Evolutionary conservation across 2,888 invertebrate species (phyloP), one percentile per base, ranked within the genome.

Genomic region (Macrosoma leucophasiata): DNA sequence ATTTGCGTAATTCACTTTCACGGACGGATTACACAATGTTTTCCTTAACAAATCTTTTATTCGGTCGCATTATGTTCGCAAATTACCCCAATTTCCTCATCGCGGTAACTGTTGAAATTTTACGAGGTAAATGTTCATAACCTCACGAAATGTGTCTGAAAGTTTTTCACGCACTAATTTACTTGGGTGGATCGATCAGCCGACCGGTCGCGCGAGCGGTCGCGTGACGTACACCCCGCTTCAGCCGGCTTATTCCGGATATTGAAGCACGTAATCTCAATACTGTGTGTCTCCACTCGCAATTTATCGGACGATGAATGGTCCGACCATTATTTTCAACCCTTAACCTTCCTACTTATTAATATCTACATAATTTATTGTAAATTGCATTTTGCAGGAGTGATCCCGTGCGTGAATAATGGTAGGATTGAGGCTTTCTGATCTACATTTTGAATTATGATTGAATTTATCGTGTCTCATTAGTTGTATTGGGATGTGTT

Each of bases 311-410:
- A 77, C 77, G 76, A 79, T 81, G 72, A 76, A 78, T 76, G 77
- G 77, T 55, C 62, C 55, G 46, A 58, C 76, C 76, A 76, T 84
- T 79, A 81, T 76, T 58, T 62, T 66, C 70, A 79, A 79, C 82
- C 81, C 78, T 79, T 79, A 77, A 75, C 77, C 76, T 74, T 66
- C 67, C 66, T 65, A 70, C 77, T 79, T 82, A 82, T 82, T 84
- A 84, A 84, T 84, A 82, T 78, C 82, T 70, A 67, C 70, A 72
- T 82, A 84, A 84, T 84, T 84, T 84, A 84, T 82, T 84, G 82
- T 79, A 84, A 81, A 82, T 84, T 82, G 78, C 82, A 79, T 79
- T 78, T 65, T 68, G 66, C 64, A 70, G 58, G 59, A 62, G 67
- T 66, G 67, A 66, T 62, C 54, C 58, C 65, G 67, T 66, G 70